Base-by-base conservation (phyloP, 2,888 invertebrate species). In the Aporophyla lueneburgensis region DNA sequence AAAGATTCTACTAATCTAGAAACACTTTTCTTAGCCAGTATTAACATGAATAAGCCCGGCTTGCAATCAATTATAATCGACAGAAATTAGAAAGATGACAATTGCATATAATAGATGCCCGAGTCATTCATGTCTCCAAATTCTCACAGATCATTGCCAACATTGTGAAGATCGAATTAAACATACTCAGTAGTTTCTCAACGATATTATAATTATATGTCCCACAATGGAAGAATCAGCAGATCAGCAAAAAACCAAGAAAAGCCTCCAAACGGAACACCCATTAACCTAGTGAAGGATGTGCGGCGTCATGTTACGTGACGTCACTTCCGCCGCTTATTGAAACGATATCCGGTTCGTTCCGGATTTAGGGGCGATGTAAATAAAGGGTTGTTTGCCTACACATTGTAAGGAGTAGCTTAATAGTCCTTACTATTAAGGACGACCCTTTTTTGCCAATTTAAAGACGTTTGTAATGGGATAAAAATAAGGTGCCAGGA, bases 301-400 rank as follows among this genome's bases (percentile, higher is more conserved):
- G 89, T 82, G 83, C 80, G 77, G 87, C 78, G 77, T 91, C 88
- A 87, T 82, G 81, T 91, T 88, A 87, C 89, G 73, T 89, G 86
- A 88, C 88, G 89, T 91, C 89, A 87, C 74, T 81, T 91, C 88
- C 91, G 86, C 79, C 78, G 80, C 74, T 83, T 90, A 91, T 91
- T 89, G 87, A 90, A 91, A 88, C 91, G 81, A 91, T 92, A 91
- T 92, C 92, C 90, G 89, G 89, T 89, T 87, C 73, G 85, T 88
- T 90, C 89, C 87, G 91, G 90, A 88, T 88, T 87, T 85, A 80
- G 76, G 86, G 81, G 66, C 76, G 83, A 87, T 87, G 80, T 89
- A 90, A 91, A 90, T 89, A 92, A 91, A 91, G 89, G 92, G 89
- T 91, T 91, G 86, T 86, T 87, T 86, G 76, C 78, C 73, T 78